A percentile compares a stretch with the other conserved stretches of the same genome.
Evolutionary conservation across 2,113 vertebrate genomes (phyloP).

Genomic region (Poeciliopsis retropinna): DNA sequence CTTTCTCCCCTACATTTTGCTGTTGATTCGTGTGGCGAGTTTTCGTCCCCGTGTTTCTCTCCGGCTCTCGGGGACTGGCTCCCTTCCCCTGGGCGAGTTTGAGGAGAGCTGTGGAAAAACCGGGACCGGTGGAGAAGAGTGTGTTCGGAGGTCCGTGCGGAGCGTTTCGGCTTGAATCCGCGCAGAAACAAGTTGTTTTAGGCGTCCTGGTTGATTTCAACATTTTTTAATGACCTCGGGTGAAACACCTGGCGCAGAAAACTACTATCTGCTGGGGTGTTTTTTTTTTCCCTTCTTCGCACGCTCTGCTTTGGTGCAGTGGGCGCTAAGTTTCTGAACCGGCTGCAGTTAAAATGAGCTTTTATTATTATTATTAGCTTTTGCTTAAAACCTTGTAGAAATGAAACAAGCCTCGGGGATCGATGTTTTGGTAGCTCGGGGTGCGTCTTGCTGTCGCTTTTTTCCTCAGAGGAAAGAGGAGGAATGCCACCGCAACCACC

Average conservation of each 20-base stretch:
- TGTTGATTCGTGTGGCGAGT: slow-evolving; percentile 33
- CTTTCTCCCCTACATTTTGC: background rate
- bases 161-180: background rate
- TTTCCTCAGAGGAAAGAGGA: slow-evolving; percentile 51
- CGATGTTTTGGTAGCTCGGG: background rate
- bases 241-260: slow-evolving; percentile 22
- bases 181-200: background rate
- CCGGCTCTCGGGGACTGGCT: background rate
- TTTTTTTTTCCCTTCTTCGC: background rate
- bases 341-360: slow-evolving; percentile 3
- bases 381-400: background rate
- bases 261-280: background rate
- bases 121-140: too few species aligned
- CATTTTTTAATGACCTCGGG: background rate
- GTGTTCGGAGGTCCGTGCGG: background rate
- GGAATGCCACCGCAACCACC: slow-evolving; percentile 19
- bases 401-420: background rate
- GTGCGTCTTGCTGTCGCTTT: slow-evolving; percentile 37
- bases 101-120: background rate
- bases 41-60: background rate
- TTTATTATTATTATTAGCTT: too few species aligned
- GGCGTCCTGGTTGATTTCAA: background rate
- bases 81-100: slow-evolving; percentile 15
- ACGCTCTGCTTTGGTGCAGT: slow-evolving; percentile 44
- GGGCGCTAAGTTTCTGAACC: slow-evolving; percentile 30